These are phyloP conservation scores for Caenorhabditis sp. DNA, from an alignment of 2,888 invertebrate genomes.

Conservation along the genomic window DNA sequence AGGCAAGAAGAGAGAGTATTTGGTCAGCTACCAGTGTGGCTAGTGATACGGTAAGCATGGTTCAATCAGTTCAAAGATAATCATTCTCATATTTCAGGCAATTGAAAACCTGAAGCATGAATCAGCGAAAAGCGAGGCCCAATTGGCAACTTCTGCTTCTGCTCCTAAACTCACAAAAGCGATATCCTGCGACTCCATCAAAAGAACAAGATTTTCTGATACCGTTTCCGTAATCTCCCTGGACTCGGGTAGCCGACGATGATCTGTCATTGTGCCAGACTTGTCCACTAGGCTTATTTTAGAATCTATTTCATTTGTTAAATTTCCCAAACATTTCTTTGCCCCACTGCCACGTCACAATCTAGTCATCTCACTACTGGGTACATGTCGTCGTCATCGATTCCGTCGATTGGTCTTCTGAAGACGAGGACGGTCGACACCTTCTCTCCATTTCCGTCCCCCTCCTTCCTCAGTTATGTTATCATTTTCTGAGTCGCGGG, in stretches of 20 bases:
- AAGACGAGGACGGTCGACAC: constrained; percentile 11
- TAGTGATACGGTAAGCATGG: constrained; percentile 52
- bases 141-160: constrained; percentile 10
- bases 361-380: constrained; percentile 58
- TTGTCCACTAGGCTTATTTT: constrained; percentile 23
- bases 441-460: constrained; percentile 13
- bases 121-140: constrained; percentile 46
- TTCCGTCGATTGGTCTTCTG: constrained; percentile 9
- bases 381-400: constrained; percentile 35
- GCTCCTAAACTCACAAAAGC: constrained; percentile 60
- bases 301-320: constrained; percentile 28
- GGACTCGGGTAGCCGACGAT: constrained; percentile 63
- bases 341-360: constrained; percentile 43
- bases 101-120: constrained; percentile 55
- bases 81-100: constrained; percentile 37
- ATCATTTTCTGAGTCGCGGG: constrained; percentile 50
- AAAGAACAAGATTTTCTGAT: constrained; percentile 72
- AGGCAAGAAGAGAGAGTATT: constrained; percentile 72
- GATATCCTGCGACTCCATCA: constrained; percentile 68
- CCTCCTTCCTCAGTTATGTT: constrained; percentile 33
- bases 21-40: constrained; percentile 69
- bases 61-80: neutral
- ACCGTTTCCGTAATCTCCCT: constrained; percentile 73
- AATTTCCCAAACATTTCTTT: neutral
- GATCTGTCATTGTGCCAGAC: constrained; percentile 3